These are phyloP conservation scores for Mugil cephalus DNA, from an alignment of 2,113 vertebrate genomes.

Conservation along the genomic window DNA sequence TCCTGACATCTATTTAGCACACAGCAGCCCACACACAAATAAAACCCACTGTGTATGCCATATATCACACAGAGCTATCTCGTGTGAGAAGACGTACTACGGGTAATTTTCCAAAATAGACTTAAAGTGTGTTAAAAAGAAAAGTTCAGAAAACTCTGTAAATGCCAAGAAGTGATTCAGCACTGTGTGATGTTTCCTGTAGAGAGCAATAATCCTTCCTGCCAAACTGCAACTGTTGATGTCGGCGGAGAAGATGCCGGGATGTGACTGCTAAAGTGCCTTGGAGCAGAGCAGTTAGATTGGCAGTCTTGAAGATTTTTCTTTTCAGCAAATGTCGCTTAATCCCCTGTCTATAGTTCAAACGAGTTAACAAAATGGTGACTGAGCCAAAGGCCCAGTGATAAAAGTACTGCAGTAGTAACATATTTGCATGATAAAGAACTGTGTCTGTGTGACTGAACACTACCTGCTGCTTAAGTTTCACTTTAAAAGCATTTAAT, in stretches of 20 bases:
- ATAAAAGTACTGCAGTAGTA: too few relatives aligned
- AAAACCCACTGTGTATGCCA: not conserved
- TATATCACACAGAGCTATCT: conserved; percentile 21
- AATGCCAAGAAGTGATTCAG: conserved; percentile 49
- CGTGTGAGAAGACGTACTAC: not conserved
- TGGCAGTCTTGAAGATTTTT: not conserved
- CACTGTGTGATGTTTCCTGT: not conserved
- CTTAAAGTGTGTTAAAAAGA: conserved; percentile 23
- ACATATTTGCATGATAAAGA: too few relatives aligned
- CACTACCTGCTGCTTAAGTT: too few relatives aligned
- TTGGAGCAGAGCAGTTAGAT: not conserved
- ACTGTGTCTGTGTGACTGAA: too few relatives aligned
- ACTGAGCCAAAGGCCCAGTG: too few relatives aligned
- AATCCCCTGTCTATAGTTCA: too few relatives aligned
- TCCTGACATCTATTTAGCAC: conserved; percentile 41
- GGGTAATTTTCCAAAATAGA: conserved; percentile 33
- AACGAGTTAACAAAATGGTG: too few relatives aligned
- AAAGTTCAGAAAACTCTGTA: conserved; percentile 7
- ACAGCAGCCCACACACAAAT: conserved; percentile 33
- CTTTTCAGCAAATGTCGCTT: too few relatives aligned
- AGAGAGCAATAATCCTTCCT: conserved; percentile 1
- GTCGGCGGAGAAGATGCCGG: conserved; percentile 6
- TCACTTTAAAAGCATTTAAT: too few relatives aligned
- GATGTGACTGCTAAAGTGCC: conserved; percentile 5
- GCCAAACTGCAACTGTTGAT: conserved; percentile 29